phyloP scores from a whole-genome alignment of 2,797 vertebrate genomes.

The Sebastes minor region DNA sequence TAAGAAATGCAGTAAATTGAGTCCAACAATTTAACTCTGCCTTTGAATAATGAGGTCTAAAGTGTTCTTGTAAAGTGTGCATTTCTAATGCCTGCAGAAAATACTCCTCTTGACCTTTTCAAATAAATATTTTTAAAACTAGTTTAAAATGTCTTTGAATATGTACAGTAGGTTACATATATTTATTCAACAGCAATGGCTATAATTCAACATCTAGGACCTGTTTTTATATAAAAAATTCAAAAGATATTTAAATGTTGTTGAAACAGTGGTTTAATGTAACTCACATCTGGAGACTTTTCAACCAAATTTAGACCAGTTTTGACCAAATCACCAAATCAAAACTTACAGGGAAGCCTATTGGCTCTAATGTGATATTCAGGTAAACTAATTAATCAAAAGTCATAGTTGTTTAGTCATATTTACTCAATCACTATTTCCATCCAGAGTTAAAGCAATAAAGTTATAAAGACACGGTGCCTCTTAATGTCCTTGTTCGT shows the following conservation, averaged over 20 bases:
- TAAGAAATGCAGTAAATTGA: background rate
- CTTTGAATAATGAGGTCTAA: background rate
- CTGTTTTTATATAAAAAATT: background rate
- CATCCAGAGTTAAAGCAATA: conserved; percentile 32
- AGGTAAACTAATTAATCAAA: background rate
- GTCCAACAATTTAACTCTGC: background rate
- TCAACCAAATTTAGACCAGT: background rate
- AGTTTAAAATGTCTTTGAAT: background rate
- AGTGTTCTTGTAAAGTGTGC: background rate
- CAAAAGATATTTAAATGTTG: background rate
- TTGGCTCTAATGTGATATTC: background rate
- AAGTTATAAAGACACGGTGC: conserved; percentile 46
- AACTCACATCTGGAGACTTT: background rate
- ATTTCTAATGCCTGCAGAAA: background rate
- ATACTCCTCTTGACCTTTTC: background rate
- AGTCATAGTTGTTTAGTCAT: background rate
- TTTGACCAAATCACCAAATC: background rate
- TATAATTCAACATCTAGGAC: background rate
- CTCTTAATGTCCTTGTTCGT: conserved; percentile 71
- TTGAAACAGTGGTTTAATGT: background rate
- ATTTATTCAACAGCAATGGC: background rate
- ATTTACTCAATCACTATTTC: conserved; percentile 24
- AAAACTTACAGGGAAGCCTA: no score
- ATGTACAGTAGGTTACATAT: background rate
- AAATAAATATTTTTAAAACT: background rate